Percentiles rank a stretch among this genome's conserved stretches.
Evolutionary conservation across 2,888 invertebrate species (phyloP).

Genomic region (Furcula furcula): DNA sequence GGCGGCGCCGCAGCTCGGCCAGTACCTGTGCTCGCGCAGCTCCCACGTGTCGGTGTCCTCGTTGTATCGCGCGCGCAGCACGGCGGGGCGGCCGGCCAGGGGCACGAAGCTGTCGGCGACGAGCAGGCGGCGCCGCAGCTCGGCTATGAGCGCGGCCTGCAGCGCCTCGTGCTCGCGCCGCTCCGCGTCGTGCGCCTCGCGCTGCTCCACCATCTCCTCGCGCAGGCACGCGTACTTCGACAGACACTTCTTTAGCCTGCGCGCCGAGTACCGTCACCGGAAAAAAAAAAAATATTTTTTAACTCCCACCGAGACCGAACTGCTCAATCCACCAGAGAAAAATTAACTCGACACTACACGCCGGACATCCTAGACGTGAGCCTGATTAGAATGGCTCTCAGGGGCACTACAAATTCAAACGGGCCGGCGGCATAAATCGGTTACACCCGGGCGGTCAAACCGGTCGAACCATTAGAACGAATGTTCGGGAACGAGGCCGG

Average conservation of each 20-base stretch:
- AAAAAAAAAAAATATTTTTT: too few species aligned
- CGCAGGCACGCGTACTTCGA: conserved; percentile 86
- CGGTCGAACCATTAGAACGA: too few species aligned
- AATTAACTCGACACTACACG: too few species aligned
- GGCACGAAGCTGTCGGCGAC: conserved; percentile 96
- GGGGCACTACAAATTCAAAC: too few species aligned
- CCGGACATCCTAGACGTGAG: too few species aligned
- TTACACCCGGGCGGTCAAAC: too few species aligned
- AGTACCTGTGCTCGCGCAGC: conserved; percentile 41
- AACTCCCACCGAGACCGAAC: too few species aligned
- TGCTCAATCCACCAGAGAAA: too few species aligned
- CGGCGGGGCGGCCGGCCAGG: conserved; percentile 60
- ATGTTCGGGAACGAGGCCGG: too few species aligned
- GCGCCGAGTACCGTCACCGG: background rate
- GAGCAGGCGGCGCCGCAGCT: conserved; percentile 92
- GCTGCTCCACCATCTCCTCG: conserved; percentile 74
- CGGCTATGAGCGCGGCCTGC: conserved; percentile 92
- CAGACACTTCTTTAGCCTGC: conserved; percentile 93
- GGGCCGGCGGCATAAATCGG: too few species aligned
- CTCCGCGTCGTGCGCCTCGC: conserved; percentile 94
- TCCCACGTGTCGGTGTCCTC: conserved; percentile 64
- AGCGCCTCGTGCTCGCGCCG: conserved; percentile 93
- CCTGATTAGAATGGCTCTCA: too few species aligned
- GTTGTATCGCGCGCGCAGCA: conserved; percentile 83
- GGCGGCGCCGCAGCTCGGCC: too few species aligned